phyloP scores from a whole-genome alignment of 2,113 vertebrate species.

The Hypocryptadius cinnamomeus region DNA sequence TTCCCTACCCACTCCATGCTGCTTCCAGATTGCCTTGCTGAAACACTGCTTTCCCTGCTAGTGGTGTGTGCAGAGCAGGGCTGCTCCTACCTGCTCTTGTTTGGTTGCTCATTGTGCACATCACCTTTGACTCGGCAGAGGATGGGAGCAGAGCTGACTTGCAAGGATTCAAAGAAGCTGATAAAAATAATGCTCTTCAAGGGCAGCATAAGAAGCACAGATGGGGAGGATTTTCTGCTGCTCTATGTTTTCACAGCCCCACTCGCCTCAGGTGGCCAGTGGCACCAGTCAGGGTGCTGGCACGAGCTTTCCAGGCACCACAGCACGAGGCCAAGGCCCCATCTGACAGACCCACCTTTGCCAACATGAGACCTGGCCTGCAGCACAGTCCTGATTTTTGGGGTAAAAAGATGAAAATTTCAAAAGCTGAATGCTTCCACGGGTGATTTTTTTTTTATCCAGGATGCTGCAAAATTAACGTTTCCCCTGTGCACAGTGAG shows the following conservation, averaged over 20 bases:
- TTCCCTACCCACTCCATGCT: background rate
- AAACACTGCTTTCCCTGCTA: background rate
- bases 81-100: background rate
- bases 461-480: background rate
- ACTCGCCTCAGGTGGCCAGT: background rate
- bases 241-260: background rate
- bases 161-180: background rate
- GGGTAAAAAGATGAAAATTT: background rate
- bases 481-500: background rate
- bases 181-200: background rate
- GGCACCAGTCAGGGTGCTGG: background rate
- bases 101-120: background rate
- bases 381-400: background rate
- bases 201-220: background rate
- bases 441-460: background rate
- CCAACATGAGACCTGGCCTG: rapidly evolving
- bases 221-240: background rate
- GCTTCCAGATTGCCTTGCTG: background rate
- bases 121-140: background rate
- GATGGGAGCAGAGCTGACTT: background rate
- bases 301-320: background rate
- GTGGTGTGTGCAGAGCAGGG: rapidly evolving
- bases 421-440: background rate
- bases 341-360: background rate
- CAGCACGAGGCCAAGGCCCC: background rate